These are phyloP conservation scores for Rhynchotus rufescens DNA, from an alignment of 2,797 vertebrate species.

Conservation along the genomic window DNA sequence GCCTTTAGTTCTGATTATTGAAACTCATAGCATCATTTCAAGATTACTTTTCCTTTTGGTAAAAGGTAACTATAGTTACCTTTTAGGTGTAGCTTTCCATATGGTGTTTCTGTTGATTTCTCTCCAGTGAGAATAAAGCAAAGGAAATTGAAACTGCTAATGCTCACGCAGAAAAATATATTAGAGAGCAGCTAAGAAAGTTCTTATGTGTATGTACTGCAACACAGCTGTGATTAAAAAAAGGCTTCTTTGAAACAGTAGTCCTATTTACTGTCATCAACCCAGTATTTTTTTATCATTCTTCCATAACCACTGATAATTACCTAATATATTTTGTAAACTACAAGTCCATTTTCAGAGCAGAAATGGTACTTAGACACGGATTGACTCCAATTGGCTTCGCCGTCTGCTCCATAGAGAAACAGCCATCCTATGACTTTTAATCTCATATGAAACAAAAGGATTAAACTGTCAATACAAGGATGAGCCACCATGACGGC, in stretches of 20 bases:
- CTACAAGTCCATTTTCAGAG: slow-evolving; percentile 60
- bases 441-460: slow-evolving; percentile 80
- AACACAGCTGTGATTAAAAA: slow-evolving; percentile 46
- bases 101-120: neutral
- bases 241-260: neutral
- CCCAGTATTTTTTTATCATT: slow-evolving; percentile 26
- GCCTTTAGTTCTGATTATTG: neutral
- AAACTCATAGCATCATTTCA: neutral
- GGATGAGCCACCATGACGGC: slow-evolving; percentile 74
- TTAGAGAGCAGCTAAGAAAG: neutral
- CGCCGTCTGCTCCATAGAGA: slow-evolving; percentile 51
- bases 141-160: slow-evolving; percentile 30
- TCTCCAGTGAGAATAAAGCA: neutral
- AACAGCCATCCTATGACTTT: slow-evolving; percentile 54
- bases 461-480: slow-evolving; percentile 81
- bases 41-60: neutral
- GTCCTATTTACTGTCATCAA: slow-evolving; percentile 57
- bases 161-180: neutral
- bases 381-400: slow-evolving; percentile 72
- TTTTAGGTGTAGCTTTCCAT: neutral
- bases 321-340: slow-evolving; percentile 65
- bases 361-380: slow-evolving; percentile 67
- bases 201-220: neutral
- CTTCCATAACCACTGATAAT: slow-evolving; percentile 63
- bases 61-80: neutral